Percentiles rank a stretch among this genome's conserved stretches.
These are phyloP conservation scores for Eutolmus rufibarbis DNA, from an alignment of 2,888 invertebrate species.

Conservation along the genomic window DNA sequence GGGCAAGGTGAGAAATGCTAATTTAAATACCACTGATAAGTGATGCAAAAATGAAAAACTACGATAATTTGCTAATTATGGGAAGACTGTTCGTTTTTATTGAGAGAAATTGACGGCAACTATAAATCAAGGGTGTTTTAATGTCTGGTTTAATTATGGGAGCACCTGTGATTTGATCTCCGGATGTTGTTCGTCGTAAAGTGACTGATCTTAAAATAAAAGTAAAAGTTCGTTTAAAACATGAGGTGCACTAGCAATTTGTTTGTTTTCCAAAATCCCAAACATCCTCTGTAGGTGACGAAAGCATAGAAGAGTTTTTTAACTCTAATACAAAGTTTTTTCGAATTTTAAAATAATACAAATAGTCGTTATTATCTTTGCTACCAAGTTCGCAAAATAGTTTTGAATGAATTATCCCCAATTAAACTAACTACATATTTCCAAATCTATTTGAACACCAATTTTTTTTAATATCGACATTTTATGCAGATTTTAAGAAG, in stretches of 20 bases:
- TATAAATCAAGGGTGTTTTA: neutral
- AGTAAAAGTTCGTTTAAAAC: neutral
- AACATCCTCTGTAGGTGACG: no score
- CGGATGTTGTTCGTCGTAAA: neutral
- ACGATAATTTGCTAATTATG: neutral
- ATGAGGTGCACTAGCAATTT: neutral
- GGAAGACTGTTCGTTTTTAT: neutral
- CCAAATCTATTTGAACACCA: no score
- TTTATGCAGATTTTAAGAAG: no score
- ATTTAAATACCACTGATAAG: neutral
- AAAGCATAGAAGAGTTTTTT: no score
- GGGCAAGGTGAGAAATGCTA: neutral
- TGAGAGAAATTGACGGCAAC: neutral
- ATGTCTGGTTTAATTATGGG: neutral
- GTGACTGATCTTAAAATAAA: neutral
- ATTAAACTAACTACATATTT: no score
- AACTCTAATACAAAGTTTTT: no score
- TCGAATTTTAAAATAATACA: no score
- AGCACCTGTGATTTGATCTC: neutral
- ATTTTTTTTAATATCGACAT: no score
- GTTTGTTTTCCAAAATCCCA: no score
- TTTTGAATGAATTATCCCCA: no score
- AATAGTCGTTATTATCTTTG: no score
- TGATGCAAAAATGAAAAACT: neutral
- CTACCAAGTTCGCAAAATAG: no score